These are phyloP conservation scores for Artemia sp. DNA, from an alignment of 2,888 invertebrate genomes.

Conservation along the genomic window DNA sequence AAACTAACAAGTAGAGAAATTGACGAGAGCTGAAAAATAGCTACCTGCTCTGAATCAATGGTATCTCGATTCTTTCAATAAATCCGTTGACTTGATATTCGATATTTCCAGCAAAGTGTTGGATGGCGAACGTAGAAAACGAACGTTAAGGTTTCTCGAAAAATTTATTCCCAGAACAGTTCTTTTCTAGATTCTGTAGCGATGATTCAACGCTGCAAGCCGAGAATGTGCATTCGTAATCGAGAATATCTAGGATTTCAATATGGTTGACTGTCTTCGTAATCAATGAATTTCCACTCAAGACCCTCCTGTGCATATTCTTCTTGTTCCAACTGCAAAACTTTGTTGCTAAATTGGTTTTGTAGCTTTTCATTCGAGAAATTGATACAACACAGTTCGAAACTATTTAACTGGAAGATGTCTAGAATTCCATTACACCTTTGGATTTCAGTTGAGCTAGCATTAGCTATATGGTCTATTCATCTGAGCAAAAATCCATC, in stretches of 20 bases:
- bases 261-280: constrained; percentile 99
- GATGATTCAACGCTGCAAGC: background rate
- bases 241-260: constrained; percentile 80
- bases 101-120: too few relatives aligned
- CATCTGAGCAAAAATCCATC: constrained; percentile 55
- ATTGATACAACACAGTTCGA: constrained; percentile 99
- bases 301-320: too few relatives aligned
- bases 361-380: constrained; percentile 98
- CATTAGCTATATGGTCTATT: constrained; percentile 52
- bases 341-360: constrained; percentile 96
- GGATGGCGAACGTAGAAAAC: too few relatives aligned
- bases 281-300: constrained; percentile 47
- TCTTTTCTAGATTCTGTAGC: too few relatives aligned
- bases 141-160: too few relatives aligned
- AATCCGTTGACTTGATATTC: too few relatives aligned
- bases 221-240: constrained; percentile 63
- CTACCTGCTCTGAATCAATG: background rate
- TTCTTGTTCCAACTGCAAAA: constrained; percentile 41
- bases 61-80: too few relatives aligned
- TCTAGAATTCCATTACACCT: constrained; percentile 92
- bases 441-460: constrained; percentile 42
- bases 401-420: constrained; percentile 89
- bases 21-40: background rate
- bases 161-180: too few relatives aligned
- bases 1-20: background rate